phyloP scores from a whole-genome alignment of 2,113 vertebrate species.

The Empidonax alnorum region DNA sequence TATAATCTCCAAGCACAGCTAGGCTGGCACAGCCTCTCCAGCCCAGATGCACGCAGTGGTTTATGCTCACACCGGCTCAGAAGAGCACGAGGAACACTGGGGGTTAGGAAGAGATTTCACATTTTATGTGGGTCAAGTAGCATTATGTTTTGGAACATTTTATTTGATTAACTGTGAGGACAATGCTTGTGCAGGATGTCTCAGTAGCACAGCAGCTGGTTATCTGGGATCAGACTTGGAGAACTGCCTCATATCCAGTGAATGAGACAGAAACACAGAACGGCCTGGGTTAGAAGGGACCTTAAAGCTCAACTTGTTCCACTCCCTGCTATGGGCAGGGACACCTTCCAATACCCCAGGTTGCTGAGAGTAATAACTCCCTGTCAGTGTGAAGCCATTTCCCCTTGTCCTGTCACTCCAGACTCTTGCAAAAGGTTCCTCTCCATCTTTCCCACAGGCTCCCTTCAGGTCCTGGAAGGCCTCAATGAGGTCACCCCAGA shows the following conservation, averaged over 20 bases:
- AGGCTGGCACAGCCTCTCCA: not conserved
- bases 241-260: not conserved
- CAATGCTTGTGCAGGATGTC: not conserved
- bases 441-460: not conserved
- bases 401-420: not conserved
- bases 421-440: not conserved
- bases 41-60: fast-evolving
- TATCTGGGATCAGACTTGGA: not conserved
- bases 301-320: not conserved
- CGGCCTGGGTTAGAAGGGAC: not conserved
- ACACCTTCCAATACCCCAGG: fast-evolving
- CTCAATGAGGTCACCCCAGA: not conserved
- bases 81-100: not conserved
- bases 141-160: not conserved
- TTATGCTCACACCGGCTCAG: not conserved
- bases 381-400: not conserved
- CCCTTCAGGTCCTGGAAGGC: not conserved
- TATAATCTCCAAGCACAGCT: not conserved
- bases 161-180: not conserved
- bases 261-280: not conserved
- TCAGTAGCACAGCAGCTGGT: not conserved
- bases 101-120: not conserved
- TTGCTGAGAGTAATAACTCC: too few relatives aligned
- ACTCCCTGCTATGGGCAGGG: not conserved
- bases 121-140: not conserved